Evolutionary conservation across 2,113 vertebrate genomes (phyloP).

Genomic region (Gadus chalcogrammus): DNA sequence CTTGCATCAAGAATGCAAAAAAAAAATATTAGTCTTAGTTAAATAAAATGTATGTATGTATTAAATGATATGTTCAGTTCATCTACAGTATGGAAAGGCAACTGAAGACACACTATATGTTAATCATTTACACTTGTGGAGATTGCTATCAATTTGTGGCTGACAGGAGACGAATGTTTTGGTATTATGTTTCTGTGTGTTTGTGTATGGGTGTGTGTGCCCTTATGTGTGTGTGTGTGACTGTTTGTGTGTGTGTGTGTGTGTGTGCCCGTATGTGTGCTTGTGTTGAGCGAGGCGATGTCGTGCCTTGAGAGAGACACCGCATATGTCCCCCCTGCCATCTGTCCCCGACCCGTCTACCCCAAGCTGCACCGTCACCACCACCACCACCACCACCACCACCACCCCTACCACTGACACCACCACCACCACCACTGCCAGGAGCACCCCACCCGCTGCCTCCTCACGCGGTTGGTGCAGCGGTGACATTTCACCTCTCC

Average conservation of each 20-base stretch:
- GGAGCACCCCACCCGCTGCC: constrained; percentile 15
- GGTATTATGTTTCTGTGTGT: constrained; percentile 1
- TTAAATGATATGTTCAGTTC: no score
- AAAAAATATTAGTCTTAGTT: background rate
- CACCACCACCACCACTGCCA: background rate
- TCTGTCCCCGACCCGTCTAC: constrained; percentile 13
- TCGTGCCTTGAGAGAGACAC: background rate
- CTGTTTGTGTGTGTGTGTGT: no score
- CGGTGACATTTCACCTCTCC: constrained; percentile 58
- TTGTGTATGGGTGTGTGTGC: no score
- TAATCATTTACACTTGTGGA: constrained; percentile 23
- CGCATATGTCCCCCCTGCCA: background rate
- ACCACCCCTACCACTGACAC: background rate
- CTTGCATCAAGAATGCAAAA: background rate
- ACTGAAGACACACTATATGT: no score
- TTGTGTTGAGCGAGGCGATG: constrained; percentile 7
- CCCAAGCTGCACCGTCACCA: background rate
- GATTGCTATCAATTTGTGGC: constrained; percentile 7
- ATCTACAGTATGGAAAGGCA: no score
- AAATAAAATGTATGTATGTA: background rate
- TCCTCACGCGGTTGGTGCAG: constrained; percentile 35
- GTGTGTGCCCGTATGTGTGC: background rate
- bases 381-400: background rate
- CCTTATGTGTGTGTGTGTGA: no score
- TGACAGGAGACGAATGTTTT: constrained; percentile 5